phyloP scores from a whole-genome alignment of 2,797 vertebrate genomes.

The Mormyrus proboscirostris region DNA sequence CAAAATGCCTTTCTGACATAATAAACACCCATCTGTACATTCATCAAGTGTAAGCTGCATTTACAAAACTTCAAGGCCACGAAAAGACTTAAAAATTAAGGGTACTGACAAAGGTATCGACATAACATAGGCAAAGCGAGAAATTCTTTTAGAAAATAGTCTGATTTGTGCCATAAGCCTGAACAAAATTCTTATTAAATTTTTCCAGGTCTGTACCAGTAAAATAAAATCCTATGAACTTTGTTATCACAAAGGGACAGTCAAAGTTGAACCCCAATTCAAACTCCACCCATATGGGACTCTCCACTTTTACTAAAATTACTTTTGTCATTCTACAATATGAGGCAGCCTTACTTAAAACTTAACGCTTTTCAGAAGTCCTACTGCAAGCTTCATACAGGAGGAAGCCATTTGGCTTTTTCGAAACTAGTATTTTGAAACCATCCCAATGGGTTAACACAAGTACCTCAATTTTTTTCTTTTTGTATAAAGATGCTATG shows the following conservation, averaged over 20 bases:
- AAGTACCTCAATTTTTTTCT: neutral
- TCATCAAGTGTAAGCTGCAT: neutral
- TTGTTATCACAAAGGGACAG: neutral
- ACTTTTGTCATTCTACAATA: slow-evolving; percentile 3
- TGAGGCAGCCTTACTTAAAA: neutral
- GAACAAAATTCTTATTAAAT: neutral
- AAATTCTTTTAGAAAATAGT: neutral
- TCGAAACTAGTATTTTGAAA: neutral
- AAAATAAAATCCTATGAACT: neutral
- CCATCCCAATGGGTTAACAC: neutral
- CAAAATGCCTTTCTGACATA: neutral
- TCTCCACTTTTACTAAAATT: neutral
- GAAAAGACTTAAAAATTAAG: neutral
- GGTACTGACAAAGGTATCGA: neutral
- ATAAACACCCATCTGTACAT: neutral
- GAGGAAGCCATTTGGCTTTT: neutral
- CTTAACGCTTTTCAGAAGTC: neutral
- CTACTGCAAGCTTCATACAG: neutral
- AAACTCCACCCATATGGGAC: neutral
- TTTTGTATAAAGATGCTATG: neutral
- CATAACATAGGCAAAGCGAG: neutral
- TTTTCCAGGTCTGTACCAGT: neutral
- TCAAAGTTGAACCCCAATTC: neutral
- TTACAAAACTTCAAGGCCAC: neutral
- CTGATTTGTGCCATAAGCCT: neutral